Evolutionary conservation across 2,113 vertebrate species (phyloP).

Genomic region (Phocoena phocoena): DNA sequence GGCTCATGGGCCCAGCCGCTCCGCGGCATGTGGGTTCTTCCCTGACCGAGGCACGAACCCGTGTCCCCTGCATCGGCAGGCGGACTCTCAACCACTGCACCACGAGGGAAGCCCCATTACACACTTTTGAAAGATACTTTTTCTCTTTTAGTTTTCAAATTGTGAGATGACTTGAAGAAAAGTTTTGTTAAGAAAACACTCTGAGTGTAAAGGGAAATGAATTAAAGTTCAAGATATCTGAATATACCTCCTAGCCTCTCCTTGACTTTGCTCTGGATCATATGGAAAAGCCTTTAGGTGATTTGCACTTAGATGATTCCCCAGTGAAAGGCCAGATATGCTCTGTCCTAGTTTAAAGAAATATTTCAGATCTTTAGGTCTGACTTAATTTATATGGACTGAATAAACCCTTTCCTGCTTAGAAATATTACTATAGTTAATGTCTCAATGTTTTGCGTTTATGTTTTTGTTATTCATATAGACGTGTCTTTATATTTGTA

Average conservation of each 20-base stretch:
- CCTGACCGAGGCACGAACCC: too few species aligned
- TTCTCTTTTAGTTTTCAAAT: conserved; percentile 3
- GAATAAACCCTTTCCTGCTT: neutral
- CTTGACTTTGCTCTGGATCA: neutral
- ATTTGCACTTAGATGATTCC: conserved; percentile 56
- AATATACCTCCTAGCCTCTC: neutral
- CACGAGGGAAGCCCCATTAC: neutral
- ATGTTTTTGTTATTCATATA: neutral
- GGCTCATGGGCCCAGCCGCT: too few species aligned
- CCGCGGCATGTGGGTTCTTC: too few species aligned
- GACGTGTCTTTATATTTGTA: neutral
- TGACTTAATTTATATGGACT: neutral
- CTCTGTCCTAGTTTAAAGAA: neutral
- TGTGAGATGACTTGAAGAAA: neutral
- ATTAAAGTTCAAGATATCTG: neutral
- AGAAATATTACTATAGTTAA: neutral
- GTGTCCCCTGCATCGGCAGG: too few species aligned
- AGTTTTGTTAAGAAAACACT: neutral
- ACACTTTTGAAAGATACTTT: neutral
- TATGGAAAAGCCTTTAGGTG: neutral
- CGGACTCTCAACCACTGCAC: too few species aligned
- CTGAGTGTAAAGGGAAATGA: neutral
- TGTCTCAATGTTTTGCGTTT: neutral
- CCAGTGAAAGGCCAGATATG: neutral
- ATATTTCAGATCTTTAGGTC: conserved; percentile 17